These are phyloP conservation scores for Tokudaia muenninki DNA, from an alignment of 2,797 vertebrate genomes.

Conservation along the genomic window DNA sequence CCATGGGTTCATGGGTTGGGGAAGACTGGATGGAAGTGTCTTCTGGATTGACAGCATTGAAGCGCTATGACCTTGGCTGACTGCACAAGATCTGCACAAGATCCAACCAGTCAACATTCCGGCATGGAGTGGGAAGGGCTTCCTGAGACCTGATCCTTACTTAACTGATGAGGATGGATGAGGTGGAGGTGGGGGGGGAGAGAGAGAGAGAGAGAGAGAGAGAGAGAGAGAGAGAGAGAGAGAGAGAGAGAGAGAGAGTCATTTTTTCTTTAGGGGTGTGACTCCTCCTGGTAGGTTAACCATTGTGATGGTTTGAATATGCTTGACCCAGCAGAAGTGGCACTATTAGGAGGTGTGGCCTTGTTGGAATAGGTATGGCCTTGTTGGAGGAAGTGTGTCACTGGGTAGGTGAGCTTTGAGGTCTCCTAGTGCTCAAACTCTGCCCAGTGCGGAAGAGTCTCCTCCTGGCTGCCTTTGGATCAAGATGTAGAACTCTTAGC, in stretches of 20 bases:
- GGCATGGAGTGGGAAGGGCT: background rate
- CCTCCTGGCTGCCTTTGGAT: no score
- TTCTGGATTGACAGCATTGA: background rate
- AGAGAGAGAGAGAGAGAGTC: background rate
- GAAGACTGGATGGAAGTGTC: background rate
- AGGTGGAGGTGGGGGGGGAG: no score
- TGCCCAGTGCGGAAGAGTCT: no score
- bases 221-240: background rate
- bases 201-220: background rate
- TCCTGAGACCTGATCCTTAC: background rate
- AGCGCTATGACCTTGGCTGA: background rate
- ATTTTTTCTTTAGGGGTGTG: background rate
- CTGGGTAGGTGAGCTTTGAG: no score
- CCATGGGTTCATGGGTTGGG: background rate
- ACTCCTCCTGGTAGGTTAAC: background rate
- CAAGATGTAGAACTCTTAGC: no score
- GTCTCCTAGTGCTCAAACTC: no score
- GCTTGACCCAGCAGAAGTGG: no score
- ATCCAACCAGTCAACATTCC: background rate
- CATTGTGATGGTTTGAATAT: no score
- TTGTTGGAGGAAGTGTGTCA: no score
- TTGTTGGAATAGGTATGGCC: no score
- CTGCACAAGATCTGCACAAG: background rate
- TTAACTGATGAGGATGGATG: background rate
- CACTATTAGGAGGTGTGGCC: no score